These are phyloP conservation scores for Forbesichthys agassizii DNA, from an alignment of 2,113 vertebrate genomes.

Conservation along the genomic window DNA sequence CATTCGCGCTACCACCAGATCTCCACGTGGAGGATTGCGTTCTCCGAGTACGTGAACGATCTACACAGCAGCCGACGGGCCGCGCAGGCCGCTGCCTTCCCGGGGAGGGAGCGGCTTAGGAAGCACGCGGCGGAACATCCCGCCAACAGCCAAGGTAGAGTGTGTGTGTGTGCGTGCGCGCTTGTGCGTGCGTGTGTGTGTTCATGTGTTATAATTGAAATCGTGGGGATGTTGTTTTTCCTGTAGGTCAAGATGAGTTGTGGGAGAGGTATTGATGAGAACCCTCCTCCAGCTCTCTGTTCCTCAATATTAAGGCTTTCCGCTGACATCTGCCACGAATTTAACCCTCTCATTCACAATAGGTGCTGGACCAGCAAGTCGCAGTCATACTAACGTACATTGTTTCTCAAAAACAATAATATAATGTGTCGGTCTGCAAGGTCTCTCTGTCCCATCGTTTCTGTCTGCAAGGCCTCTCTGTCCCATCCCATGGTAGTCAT, in stretches of 20 bases:
- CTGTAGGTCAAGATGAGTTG: not conserved
- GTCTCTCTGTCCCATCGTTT: no score
- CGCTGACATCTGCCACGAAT: no score
- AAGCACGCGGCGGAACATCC: slow-evolving; percentile 77
- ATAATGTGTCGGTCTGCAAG: no score
- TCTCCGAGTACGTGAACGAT: slow-evolving; percentile 92
- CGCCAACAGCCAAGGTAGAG: slow-evolving; percentile 39
- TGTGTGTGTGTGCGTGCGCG: not conserved
- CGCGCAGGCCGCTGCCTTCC: slow-evolving; percentile 72
- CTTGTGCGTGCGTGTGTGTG: not conserved
- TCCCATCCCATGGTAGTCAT: no score
- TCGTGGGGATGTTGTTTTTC: not conserved
- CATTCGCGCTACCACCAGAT: slow-evolving; percentile 96
- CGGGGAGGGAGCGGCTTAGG: slow-evolving; percentile 92
- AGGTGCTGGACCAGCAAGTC: no score
- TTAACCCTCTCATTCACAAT: no score
- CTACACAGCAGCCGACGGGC: slow-evolving; percentile 83
- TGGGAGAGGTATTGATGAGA: no score
- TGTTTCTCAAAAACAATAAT: no score
- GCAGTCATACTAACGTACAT: no score
- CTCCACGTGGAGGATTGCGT: slow-evolving; percentile 90
- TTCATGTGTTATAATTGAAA: not conserved
- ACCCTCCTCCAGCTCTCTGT: no score
- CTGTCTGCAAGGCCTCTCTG: no score
- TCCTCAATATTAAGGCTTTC: no score